A percentile compares a stretch with the other conserved stretches of the same genome.
These are phyloP conservation scores for Leucoma salicis DNA, from an alignment of 2,888 invertebrate species.

Conservation along the genomic window DNA sequence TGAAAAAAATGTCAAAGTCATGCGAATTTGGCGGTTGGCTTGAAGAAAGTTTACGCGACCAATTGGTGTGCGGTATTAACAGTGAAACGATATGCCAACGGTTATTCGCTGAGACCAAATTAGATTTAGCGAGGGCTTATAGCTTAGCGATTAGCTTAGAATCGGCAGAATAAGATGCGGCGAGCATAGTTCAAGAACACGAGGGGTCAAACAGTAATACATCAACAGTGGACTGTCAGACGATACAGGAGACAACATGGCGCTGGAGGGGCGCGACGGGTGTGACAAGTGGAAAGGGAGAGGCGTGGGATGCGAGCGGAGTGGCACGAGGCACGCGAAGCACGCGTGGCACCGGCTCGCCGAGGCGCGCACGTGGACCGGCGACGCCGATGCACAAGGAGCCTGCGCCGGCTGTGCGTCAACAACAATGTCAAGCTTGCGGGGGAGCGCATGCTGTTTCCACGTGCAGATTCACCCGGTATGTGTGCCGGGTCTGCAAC, in stretches of 20 bases:
- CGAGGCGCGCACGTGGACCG: neutral
- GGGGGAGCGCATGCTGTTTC: neutral
- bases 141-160: slow-evolving; percentile 17
- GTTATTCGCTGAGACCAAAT: slow-evolving; percentile 20
- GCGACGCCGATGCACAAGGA: neutral
- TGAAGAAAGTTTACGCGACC: slow-evolving; percentile 28
- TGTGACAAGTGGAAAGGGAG: neutral
- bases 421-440: neutral
- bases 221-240: too few relatives aligned
- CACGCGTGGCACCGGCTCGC: neutral
- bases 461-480: too few relatives aligned
- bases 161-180: slow-evolving; percentile 18
- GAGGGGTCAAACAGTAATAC: neutral
- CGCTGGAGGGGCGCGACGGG: neutral
- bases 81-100: slow-evolving; percentile 20
- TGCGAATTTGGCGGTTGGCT: slow-evolving; percentile 19
- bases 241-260: neutral
- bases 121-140: slow-evolving; percentile 10
- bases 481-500: too few relatives aligned
- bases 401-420: neutral
- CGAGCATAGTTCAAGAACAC: slow-evolving; percentile 4
- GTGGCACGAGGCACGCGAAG: neutral
- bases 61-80: slow-evolving; percentile 21
- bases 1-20: slow-evolving; percentile 12
- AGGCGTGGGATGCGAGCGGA: neutral